Base-by-base conservation (phyloP, 2,797 vertebrate genomes). In the Esox masquinongy region DNA sequence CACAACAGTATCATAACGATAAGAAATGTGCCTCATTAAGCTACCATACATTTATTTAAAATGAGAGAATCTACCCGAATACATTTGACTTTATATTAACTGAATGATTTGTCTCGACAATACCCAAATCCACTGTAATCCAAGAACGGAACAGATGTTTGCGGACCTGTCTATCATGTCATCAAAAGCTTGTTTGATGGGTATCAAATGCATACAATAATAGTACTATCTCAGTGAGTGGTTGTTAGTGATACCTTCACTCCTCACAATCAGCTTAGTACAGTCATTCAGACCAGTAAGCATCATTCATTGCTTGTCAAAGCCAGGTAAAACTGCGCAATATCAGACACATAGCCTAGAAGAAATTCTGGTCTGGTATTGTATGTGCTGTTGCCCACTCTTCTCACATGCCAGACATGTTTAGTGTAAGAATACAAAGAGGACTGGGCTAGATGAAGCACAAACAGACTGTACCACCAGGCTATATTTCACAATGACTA, bases 311-410 rank as follows among this genome's bases (percentile, higher is more conserved):
- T 16, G 64, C 26, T 67, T 67, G 26, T 16, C 64, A 29, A 63
- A 26, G 22, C 12, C 63, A 34, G 16, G 64, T 31, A 31, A 67
- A 67, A 17, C 64, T 31, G 64, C 15, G 14, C 64, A 67, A 34
- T 67, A 67, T 34, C 29, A 9, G 7, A 67, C 64, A 67, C 64
- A 66, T 66, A 67, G 26, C 29, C 64, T 17, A 67, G 64, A 26
- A 61, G 22, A 26, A 61, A 61, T 24, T 2, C 56, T 26, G 9
- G 56, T 61, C 22, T 24, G 22, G 1, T 61, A 14, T 24, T 61
- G 53, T 22, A 61, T 24, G 22, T 61, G 22, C n/a, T 26, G 9
- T 24, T 24, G 56, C 56, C 53, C 6, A 61, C 56, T 61, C 56
- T 59, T 56, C 56, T 4, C 9, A 15, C 31, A 67, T 34, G 29